These are phyloP conservation scores for Coregonus suidteri DNA, from an alignment of 2,797 vertebrate species.

Conservation along the genomic window DNA sequence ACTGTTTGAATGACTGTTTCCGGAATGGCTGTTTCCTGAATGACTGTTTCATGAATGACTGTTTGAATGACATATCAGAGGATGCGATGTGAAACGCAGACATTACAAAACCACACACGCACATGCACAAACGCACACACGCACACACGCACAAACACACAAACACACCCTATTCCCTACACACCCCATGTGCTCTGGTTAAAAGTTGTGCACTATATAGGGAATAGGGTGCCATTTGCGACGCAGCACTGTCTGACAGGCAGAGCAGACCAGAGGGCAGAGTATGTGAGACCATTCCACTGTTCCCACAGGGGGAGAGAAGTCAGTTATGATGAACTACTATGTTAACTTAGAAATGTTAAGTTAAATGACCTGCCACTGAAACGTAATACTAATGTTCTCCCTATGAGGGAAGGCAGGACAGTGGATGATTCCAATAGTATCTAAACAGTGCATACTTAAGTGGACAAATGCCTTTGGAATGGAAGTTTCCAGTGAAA, in stretches of 20 bases:
- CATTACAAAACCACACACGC: no score
- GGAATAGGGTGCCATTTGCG: no score
- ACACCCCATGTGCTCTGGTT: no score
- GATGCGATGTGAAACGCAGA: no score
- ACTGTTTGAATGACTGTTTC: no score
- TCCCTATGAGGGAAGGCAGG: slow-evolving; percentile 8
- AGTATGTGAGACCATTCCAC: background rate
- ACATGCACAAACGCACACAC: no score
- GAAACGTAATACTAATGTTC: background rate
- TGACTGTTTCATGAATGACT: no score
- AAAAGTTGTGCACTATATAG: no score
- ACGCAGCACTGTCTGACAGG: background rate
- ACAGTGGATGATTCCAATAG: background rate
- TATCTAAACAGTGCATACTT: slow-evolving; percentile 44
- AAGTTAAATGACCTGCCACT: background rate
- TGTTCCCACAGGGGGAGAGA: background rate
- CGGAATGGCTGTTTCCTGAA: no score
- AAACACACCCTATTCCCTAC: no score
- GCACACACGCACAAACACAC: no score
- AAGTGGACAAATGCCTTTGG: background rate
- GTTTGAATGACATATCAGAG: no score
- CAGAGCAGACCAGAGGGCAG: background rate
- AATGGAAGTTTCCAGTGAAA: background rate
- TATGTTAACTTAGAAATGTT: background rate
- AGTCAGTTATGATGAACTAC: background rate